Percentiles rank a stretch among this genome's conserved stretches.
Conservation (phyloP, 2,888 invertebrate species). For the Julus scandinavius region DNA sequence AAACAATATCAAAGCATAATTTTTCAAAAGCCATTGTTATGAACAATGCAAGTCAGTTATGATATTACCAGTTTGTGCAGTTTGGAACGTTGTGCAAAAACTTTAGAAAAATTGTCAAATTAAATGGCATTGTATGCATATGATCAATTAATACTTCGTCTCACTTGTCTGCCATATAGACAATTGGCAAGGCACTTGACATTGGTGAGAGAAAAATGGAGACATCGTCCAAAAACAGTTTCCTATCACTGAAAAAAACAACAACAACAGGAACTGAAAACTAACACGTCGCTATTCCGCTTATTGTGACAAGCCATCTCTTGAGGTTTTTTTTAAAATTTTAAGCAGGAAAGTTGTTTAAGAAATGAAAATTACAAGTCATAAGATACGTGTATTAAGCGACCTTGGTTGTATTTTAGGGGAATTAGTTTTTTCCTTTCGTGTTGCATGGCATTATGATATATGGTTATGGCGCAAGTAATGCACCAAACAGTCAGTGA, state of each 20-base stretch:
- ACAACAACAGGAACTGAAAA: background rate
- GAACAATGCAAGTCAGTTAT: no score
- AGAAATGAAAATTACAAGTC: slow-evolving; percentile 27
- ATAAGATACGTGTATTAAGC: slow-evolving; percentile 1
- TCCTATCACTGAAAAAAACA: background rate
- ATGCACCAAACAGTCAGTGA: slow-evolving; percentile 27
- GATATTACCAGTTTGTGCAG: no score
- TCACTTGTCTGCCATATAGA: no score
- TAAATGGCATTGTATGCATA: no score
- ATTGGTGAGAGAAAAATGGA: no score
- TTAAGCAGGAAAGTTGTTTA: slow-evolving; percentile 27
- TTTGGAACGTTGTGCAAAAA: no score
- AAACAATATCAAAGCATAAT: no score
- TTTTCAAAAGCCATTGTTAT: no score
- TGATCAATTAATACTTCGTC: no score
- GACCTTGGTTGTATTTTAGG: slow-evolving; percentile 23
- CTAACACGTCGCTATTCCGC: background rate
- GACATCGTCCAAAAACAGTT: no score
- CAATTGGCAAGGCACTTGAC: no score
- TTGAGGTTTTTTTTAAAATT: background rate
- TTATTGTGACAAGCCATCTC: background rate
- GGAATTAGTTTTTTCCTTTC: slow-evolving; percentile 5
- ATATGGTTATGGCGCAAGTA: slow-evolving; percentile 1
- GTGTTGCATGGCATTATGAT: slow-evolving; percentile 17
- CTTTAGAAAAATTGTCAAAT: no score